Evolutionary conservation across 2,113 vertebrate species (phyloP), one percentile per base, ranked within the genome.

Genomic region (Xiphophorus hellerii): DNA sequence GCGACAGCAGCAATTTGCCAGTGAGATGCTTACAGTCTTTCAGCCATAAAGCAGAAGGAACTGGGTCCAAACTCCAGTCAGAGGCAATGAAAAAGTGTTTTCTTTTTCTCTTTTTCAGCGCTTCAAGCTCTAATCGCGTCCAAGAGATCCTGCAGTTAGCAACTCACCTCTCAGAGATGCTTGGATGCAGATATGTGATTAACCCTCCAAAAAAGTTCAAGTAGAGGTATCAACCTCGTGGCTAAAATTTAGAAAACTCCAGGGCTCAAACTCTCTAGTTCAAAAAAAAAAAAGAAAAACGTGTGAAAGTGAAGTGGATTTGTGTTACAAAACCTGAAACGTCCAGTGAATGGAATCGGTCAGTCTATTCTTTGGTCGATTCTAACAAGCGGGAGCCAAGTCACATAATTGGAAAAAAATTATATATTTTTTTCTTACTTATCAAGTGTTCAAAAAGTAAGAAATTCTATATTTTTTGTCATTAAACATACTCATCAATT

Each of bases 21-120:
- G 60, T 20, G 35, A 44, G 10, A 42, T 22, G 0, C 8, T 9
- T 74, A 42, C 35, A 15, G 65, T 71, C 9, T 61, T 48, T 69
- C 25, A 54, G 61, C 65, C 39, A 66, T 79, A 80, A 77, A 74
- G 62, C 14, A 28, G 11, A 22, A 4, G 17, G 6, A 44, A 68
- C 31, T 74, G 71, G 71, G 87, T 83, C 77, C 77, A 86, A 89
- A 87, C 22, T 86, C 84, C 77, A 87, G 54, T 73, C 58, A 76
- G 66, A 67, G 42, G 39, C 62, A 62, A 33, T 60, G 13, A 74
- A n/a, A 58, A 58, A 58, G 51, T n/a, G 51, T 58, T 58, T 58
- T 54, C 10, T 9, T 58, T 51, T 35, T 42, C 10, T 9, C 0
- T 11, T 67, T 74, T 29, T 68, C 2, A 39, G 5, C 37, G 4